Evolutionary conservation across 23 tunicate species (phyloP), one percentile per base, ranked within the genome.

Genomic region (Halocynthia aurantium): DNA sequence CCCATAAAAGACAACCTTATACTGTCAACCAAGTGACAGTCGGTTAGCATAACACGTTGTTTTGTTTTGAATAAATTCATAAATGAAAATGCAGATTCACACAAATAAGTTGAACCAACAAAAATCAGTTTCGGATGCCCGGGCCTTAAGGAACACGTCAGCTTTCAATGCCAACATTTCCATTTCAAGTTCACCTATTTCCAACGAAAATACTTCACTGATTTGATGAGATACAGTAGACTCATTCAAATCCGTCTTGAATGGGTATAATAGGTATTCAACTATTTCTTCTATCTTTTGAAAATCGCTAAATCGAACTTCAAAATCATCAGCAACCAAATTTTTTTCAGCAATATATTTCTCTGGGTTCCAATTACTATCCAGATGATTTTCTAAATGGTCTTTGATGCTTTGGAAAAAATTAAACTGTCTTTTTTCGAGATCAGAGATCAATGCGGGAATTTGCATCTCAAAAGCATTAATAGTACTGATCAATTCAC

Each of bases 151-250:
- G 66, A 77, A 22, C 70, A 75, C 80, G 70, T 75, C 80, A 8
- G 80, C 80, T 56, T 56, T 75, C 70, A 75, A 9, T 55, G 81
- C 81, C 54, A 77, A 64, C 73, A 77, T 77, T 77, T 77, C 81
- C 53, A 62, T 22, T 77, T 77, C 81, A 77, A 44, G 10, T 22
- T 61, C 81, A 62, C 73, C 73, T 77, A 71, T 77, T 21, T 77
- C 81, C 81, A 77, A 77, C 10, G 73, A 22, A 77, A 77, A 77
- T 77, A 77, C 81, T 62, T 77, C 51, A 77, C 81, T 77, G 71
- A 77, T 61, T 77, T 77, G 73, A 8, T 63, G 52, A 63, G 81
- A 77, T 22, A 62, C 22, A 9, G 73, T 61, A 22, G 73, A 77
- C 81, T 61, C 81, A 72, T 77, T 77, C 50, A 63, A 77, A 77